A percentile compares a stretch with the other conserved stretches of the same genome.
Evolutionary conservation across 2,113 vertebrate genomes (phyloP).

Genomic region (Polypterus bichir): DNA sequence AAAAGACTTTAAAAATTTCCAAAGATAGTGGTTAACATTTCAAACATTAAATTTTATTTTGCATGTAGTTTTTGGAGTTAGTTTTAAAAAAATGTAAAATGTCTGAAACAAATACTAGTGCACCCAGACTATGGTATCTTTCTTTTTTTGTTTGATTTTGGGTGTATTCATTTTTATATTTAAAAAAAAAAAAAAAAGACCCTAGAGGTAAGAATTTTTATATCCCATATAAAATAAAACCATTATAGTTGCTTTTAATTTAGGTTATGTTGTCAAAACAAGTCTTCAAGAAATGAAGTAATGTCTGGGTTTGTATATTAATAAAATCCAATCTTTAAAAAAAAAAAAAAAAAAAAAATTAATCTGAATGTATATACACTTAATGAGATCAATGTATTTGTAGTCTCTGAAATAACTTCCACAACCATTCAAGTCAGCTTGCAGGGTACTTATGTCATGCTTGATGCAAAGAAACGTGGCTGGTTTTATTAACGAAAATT

Average conservation of each 20-base stretch:
- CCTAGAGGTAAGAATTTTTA: conserved; percentile 40
- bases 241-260: conserved; percentile 41
- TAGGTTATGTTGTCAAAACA: conserved; percentile 56
- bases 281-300: conserved; percentile 52
- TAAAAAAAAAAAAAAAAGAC: too few relatives aligned
- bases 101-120: conserved; percentile 30
- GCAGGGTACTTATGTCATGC: conserved; percentile 86
- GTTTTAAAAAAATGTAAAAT: conserved; percentile 54
- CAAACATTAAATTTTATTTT: conserved; percentile 58
- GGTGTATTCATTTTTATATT: too few relatives aligned
- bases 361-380: conserved; percentile 39
- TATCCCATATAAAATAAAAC: conserved; percentile 38
- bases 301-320: conserved; percentile 37
- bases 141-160: conserved; percentile 35
- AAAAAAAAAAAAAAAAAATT: conserved; percentile 18
- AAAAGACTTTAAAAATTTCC: conserved; percentile 57
- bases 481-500: conserved; percentile 92
- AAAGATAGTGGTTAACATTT: conserved; percentile 27
- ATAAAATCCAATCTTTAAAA: conserved; percentile 46
- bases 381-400: conserved; percentile 44
- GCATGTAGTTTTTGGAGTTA: conserved; percentile 45
- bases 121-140: conserved; percentile 11
- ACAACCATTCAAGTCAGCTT: conserved; percentile 90
- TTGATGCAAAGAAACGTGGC: conserved; percentile 83
- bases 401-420: conserved; percentile 76